phyloP scores from a whole-genome alignment of 2,888 invertebrate species.

The Sesia apiformis region DNA sequence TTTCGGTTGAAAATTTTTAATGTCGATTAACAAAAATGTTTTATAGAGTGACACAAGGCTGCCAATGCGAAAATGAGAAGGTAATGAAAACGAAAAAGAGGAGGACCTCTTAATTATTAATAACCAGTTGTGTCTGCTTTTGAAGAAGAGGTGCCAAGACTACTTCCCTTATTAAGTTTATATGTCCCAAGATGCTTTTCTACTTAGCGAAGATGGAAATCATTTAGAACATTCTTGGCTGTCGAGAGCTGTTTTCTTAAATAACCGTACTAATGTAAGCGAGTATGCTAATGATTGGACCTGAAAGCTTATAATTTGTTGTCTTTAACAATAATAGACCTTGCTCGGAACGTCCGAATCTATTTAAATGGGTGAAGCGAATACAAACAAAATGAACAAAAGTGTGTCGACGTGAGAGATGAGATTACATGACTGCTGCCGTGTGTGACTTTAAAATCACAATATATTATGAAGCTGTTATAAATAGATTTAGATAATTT shows the following conservation, averaged over 20 bases:
- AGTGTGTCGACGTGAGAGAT: conserved; percentile 1
- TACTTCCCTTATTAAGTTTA: conserved; percentile 1
- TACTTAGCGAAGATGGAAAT: too few relatives aligned
- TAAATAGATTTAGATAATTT: too few relatives aligned
- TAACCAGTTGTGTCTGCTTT: not conserved
- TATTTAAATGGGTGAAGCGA: conserved; percentile 3
- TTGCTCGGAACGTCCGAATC: conserved; percentile 5
- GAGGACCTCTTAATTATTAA: not conserved
- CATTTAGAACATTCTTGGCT: conserved; percentile 1
- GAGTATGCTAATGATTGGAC: conserved; percentile 4
- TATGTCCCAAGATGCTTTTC: not conserved
- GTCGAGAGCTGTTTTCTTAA: not conserved
- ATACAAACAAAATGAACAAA: not conserved
- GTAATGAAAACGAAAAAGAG: too few relatives aligned
- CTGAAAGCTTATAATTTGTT: conserved; percentile 5
- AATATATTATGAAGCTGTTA: too few relatives aligned
- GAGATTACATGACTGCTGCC: too few relatives aligned
- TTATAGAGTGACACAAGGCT: too few relatives aligned
- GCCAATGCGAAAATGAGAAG: too few relatives aligned
- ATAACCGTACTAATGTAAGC: conserved; percentile 1
- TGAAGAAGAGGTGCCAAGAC: not conserved
- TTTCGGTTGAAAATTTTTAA: too few relatives aligned
- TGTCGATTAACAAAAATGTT: too few relatives aligned
- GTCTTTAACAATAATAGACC: conserved; percentile 6
- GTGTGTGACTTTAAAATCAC: too few relatives aligned